phyloP scores from a whole-genome alignment of 2,888 invertebrate species.

The Lasioglossum lativentre region DNA sequence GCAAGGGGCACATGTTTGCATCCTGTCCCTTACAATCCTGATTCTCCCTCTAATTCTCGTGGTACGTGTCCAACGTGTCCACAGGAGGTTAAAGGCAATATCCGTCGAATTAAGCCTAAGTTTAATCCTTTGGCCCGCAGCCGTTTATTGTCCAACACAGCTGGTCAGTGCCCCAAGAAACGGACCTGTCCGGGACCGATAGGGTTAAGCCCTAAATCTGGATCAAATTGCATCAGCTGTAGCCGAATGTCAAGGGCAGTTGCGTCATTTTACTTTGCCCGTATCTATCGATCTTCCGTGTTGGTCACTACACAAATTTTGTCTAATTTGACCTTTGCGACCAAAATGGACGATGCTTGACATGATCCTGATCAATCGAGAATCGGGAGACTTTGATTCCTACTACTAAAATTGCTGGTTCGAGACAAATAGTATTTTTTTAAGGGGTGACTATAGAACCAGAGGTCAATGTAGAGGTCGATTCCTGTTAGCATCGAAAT shows the following conservation, averaged over 20 bases:
- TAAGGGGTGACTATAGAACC: neutral
- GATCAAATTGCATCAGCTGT: constrained; percentile 76
- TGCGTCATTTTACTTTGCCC: constrained; percentile 60
- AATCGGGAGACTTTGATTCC: neutral
- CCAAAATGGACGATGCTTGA: neutral
- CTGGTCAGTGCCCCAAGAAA: constrained; percentile 75
- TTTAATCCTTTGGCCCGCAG: constrained; percentile 72
- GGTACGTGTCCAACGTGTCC: constrained; percentile 36
- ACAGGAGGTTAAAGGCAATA: constrained; percentile 58
- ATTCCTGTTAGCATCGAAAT: neutral
- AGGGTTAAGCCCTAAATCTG: constrained; percentile 75
- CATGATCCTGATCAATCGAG: neutral
- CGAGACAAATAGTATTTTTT: neutral
- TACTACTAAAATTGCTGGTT: neutral
- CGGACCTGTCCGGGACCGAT: constrained; percentile 66
- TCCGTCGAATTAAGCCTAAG: constrained; percentile 62
- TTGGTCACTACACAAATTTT: constrained; percentile 20
- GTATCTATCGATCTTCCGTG: constrained; percentile 20
- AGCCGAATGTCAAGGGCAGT: constrained; percentile 55
- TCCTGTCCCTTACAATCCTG: neutral
- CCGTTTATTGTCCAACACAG: constrained; percentile 78
- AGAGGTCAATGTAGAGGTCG: neutral
- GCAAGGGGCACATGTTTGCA: neutral
- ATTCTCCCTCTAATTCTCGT: constrained; percentile 25
- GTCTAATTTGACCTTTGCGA: neutral